These are phyloP conservation scores for Cyrtorhinus lividipennis DNA, from an alignment of 1,140 invertebrate species.

Conservation along the genomic window DNA sequence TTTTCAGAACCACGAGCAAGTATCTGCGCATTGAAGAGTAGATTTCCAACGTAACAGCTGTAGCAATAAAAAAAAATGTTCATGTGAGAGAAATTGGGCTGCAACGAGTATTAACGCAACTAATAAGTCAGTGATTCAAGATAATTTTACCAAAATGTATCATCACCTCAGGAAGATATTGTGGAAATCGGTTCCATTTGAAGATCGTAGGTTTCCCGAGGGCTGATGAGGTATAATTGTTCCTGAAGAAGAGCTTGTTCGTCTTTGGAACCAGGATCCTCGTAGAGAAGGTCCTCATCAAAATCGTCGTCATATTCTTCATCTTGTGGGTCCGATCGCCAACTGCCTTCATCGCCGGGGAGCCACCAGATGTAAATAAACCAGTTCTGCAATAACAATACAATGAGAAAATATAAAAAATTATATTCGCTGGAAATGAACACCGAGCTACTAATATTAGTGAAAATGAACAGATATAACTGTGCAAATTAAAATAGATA, in stretches of 20 bases:
- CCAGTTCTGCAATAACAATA: too few relatives aligned
- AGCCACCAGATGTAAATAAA: slow-evolving; percentile 26
- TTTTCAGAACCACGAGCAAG: neutral
- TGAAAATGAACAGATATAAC: too few relatives aligned
- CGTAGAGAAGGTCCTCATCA: slow-evolving; percentile 24
- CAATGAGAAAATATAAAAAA: too few relatives aligned
- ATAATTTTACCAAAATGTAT: neutral
- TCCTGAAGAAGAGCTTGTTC: slow-evolving; percentile 23
- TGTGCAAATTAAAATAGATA: too few relatives aligned
- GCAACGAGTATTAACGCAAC: neutral
- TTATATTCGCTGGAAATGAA: neutral
- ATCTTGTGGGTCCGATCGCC: slow-evolving; percentile 18
- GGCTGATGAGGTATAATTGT: slow-evolving; percentile 16
- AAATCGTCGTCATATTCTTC: slow-evolving; percentile 24
- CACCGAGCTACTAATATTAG: neutral
- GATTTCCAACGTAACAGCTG: neutral
- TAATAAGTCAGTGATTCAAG: neutral
- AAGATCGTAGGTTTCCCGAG: slow-evolving; percentile 20
- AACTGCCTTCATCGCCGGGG: slow-evolving; percentile 19
- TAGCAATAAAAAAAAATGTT: neutral
- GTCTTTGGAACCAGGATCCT: slow-evolving; percentile 19
- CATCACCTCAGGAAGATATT: slow-evolving; percentile 21
- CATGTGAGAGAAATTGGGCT: neutral
- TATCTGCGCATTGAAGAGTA: neutral
- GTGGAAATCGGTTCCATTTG: slow-evolving; percentile 26